Percentiles rank a stretch among this genome's conserved stretches.
These are phyloP conservation scores for Apostichopus japonicus DNA, from an alignment of 35 echinoderm and acorn worm species.

Conservation along the genomic window DNA sequence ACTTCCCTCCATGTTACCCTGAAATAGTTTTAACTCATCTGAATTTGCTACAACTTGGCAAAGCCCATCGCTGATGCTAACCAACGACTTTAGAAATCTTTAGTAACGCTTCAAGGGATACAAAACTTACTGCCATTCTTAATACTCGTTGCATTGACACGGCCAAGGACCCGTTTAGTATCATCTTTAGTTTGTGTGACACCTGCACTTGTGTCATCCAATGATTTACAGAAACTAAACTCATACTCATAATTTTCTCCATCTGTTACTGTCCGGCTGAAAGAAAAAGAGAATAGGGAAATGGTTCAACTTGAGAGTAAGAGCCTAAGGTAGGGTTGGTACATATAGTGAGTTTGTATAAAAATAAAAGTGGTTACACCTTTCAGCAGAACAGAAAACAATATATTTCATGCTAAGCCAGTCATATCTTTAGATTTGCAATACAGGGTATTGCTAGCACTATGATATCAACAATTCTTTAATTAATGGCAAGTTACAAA, in stretches of 20 bases:
- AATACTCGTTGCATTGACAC: neutral
- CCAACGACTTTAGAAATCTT: neutral
- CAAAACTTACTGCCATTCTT: constrained; percentile 23
- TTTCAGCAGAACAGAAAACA: too few relatives aligned
- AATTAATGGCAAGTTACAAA: too few relatives aligned
- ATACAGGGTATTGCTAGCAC: too few relatives aligned
- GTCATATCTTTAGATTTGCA: too few relatives aligned
- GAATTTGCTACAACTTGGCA: neutral
- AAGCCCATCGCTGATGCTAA: neutral
- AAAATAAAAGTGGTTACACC: too few relatives aligned
- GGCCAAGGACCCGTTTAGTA: neutral
- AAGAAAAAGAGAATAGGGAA: neutral
- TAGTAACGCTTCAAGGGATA: neutral
- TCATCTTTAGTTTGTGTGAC: neutral
- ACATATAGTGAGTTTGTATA: neutral
- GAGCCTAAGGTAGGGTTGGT: neutral
- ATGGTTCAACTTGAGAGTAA: neutral
- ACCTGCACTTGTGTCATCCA: neutral
- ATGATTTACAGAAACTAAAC: neutral
- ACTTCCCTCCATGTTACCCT: neutral
- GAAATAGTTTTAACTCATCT: neutral
- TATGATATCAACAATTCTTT: too few relatives aligned
- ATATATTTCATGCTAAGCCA: too few relatives aligned
- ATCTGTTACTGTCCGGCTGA: constrained; percentile 12
- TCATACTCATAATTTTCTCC: neutral